phyloP scores from a whole-genome alignment of 1,140 invertebrate genomes.

The Pristionchus pacificus region DNA sequence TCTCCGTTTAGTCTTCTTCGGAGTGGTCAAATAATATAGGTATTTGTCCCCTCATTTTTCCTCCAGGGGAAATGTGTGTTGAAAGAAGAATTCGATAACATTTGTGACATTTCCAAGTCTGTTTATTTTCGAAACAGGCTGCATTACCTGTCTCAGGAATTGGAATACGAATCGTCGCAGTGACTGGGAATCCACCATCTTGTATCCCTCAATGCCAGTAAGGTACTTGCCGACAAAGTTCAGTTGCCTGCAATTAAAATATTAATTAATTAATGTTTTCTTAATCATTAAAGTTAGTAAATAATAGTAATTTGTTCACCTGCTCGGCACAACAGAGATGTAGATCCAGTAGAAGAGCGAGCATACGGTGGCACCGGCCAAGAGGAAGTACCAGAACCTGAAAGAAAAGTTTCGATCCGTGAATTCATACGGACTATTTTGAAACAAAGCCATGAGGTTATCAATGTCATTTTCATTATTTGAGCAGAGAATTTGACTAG shows the following conservation, averaged over 20 bases:
- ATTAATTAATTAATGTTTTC: slow-evolving; percentile 15
- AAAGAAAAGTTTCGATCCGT: neutral
- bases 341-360: slow-evolving; percentile 57
- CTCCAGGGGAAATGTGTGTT: too few species aligned
- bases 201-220: slow-evolving; percentile 57
- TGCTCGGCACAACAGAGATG: slow-evolving; percentile 56
- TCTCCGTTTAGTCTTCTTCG: neutral
- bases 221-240: slow-evolving; percentile 57
- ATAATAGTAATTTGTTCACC: too few species aligned
- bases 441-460: too few species aligned
- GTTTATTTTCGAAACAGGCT: too few species aligned
- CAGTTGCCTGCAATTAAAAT: slow-evolving; percentile 47
- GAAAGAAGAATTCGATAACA: too few species aligned
- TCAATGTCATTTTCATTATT: too few species aligned
- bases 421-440: too few species aligned
- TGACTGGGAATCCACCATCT: slow-evolving; percentile 57
- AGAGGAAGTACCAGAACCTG: slow-evolving; percentile 55
- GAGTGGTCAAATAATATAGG: too few species aligned
- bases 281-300: too few species aligned
- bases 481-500: too few species aligned
- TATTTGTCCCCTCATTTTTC: too few species aligned
- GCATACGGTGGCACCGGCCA: slow-evolving; percentile 55
- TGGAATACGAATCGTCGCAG: slow-evolving; percentile 55
- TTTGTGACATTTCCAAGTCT: too few species aligned
- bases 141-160: slow-evolving; percentile 43